Evolutionary conservation across 1,140 invertebrate genomes (phyloP).

Genomic region (Halotydeus destructor): DNA sequence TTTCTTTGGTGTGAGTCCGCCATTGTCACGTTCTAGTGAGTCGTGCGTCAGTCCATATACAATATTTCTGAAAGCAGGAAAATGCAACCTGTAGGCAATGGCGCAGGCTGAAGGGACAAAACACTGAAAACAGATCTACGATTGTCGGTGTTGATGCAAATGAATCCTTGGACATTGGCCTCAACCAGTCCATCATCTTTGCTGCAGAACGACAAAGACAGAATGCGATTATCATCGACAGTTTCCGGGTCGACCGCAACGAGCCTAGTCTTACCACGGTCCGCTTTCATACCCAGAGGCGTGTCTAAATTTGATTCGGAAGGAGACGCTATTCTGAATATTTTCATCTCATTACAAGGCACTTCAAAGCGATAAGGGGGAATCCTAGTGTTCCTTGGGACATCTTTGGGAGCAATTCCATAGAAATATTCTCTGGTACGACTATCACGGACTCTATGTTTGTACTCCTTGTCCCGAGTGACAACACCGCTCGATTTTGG

Average conservation of each 20-base stretch:
- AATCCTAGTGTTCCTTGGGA: too few species aligned
- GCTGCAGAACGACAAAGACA: slow-evolving; percentile 50
- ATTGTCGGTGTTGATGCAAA: slow-evolving; percentile 58
- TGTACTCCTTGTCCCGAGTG: slow-evolving; percentile 45
- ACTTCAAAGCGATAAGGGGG: slow-evolving; percentile 83
- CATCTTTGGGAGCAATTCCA: slow-evolving; percentile 34
- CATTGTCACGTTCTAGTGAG: too few species aligned
- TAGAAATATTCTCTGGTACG: slow-evolving; percentile 88
- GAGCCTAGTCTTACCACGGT: slow-evolving; percentile 72
- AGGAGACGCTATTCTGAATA: slow-evolving; percentile 65
- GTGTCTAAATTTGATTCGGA: slow-evolving; percentile 70
- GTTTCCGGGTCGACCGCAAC: slow-evolving; percentile 41
- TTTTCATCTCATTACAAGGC: slow-evolving; percentile 61
- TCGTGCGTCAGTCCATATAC: too few species aligned
- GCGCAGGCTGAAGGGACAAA: too few species aligned
- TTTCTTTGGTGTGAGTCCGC: too few species aligned
- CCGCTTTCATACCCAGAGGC: slow-evolving; percentile 74
- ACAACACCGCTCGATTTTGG: slow-evolving; percentile 94
- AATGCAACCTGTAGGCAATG: too few species aligned
- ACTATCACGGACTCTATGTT: slow-evolving; percentile 51
- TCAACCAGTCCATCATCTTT: slow-evolving; percentile 36
- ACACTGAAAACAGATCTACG: too few species aligned
- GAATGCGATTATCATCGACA: slow-evolving; percentile 56
- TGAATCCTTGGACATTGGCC: slow-evolving; percentile 70
- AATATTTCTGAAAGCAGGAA: too few species aligned